Conservation (phyloP, 1,140 invertebrate genomes). For the Bombus pascuorum region DNA sequence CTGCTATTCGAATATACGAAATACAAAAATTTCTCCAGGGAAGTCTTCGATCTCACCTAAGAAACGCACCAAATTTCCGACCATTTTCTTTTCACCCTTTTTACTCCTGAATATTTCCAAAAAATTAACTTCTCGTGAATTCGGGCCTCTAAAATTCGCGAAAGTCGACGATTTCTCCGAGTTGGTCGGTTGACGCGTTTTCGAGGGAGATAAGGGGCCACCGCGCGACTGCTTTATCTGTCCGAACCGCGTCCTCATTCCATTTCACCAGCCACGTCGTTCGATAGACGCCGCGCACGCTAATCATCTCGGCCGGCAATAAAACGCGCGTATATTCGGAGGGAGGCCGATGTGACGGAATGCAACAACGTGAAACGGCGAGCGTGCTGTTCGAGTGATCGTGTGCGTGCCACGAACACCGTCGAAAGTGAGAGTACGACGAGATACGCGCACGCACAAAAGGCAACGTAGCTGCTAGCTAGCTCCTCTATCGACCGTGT, state of each 20-base stretch:
- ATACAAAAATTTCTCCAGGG: too few relatives aligned
- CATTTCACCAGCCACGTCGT: conserved; percentile 26
- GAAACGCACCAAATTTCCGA: too few relatives aligned
- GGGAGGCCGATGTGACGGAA: conserved; percentile 32
- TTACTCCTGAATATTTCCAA: too few relatives aligned
- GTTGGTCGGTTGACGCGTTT: background rate
- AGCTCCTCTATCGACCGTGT: background rate
- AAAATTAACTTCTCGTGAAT: too few relatives aligned
- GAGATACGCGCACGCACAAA: conserved; percentile 37
- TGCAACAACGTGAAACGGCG: conserved; percentile 7
- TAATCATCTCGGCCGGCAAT: conserved; percentile 32
- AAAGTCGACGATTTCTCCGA: conserved; percentile 2
- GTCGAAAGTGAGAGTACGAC: conserved; percentile 58
- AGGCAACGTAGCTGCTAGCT: background rate
- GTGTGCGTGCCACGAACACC: conserved; percentile 22
- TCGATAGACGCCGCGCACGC: conserved; percentile 15
- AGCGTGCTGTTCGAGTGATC: background rate
- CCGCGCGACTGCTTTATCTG: conserved; percentile 32
- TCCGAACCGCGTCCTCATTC: conserved; percentile 33
- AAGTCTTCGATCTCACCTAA: too few relatives aligned
- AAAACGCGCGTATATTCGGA: conserved; percentile 28
- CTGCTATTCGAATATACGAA: too few relatives aligned
- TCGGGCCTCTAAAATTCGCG: too few relatives aligned
- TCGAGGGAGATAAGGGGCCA: conserved; percentile 25
- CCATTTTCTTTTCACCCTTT: too few relatives aligned